Evolutionary conservation across 92 coral and sea anemone species (phyloP).

Genomic region (Actinostola sp.): DNA sequence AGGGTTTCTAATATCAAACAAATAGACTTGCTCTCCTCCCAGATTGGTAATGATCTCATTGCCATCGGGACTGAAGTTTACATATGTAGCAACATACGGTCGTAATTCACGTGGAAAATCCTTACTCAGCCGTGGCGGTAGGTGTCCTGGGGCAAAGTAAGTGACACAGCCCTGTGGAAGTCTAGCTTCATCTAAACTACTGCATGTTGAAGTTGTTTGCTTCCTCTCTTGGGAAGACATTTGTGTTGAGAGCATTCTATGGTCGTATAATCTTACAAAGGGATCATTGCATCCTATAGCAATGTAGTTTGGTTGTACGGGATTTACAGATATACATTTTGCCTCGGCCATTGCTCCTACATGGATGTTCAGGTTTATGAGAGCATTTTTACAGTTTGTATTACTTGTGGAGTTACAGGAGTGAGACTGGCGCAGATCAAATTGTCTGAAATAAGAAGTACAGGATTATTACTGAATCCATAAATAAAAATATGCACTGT

Average conservation of each 20-base stretch:
- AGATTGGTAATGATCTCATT: constrained; percentile 85
- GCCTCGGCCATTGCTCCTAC: constrained; percentile 92
- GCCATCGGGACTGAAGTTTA: constrained; percentile 88
- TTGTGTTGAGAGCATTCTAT: constrained; percentile 83
- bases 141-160: constrained; percentile 95
- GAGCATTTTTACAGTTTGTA: constrained; percentile 80
- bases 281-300: constrained; percentile 99
- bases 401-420: constrained; percentile 86
- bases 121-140: constrained; percentile 74
- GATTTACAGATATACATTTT: constrained; percentile 91
- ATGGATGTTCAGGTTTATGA: constrained; percentile 85
- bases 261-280: constrained; percentile 90
- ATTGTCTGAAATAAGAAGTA: constrained; percentile 79
- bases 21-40: constrained; percentile 95
- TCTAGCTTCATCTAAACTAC: constrained; percentile 54
- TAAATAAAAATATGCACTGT: too few relatives aligned
- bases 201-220: constrained; percentile 20
- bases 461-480: too few relatives aligned
- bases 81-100: constrained; percentile 85
- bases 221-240: constrained; percentile 53
- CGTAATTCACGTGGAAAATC: constrained; percentile 75
- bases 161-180: constrained; percentile 91
- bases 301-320: constrained; percentile 84
- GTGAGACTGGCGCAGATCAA: constrained; percentile 95
- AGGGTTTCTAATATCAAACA: constrained; percentile 77